Evolutionary conservation across 2,888 invertebrate species (phyloP).

Genomic region (Eupithecia vulgata): DNA sequence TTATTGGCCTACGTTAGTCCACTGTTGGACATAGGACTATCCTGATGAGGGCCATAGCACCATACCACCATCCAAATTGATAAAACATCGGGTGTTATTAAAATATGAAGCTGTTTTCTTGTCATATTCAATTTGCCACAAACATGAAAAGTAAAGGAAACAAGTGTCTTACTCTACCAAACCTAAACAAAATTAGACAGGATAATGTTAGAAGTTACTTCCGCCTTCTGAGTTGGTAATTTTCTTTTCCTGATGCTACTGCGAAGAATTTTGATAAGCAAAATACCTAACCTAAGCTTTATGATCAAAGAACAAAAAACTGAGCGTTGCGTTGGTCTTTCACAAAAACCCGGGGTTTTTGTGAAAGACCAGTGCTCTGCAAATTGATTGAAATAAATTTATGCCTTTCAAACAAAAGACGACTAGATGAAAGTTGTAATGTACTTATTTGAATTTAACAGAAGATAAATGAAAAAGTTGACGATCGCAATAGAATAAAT

Average conservation of each 20-base stretch:
- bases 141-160: conserved; percentile 4
- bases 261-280: not conserved
- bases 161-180: not conserved
- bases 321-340: not conserved
- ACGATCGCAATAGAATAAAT: not conserved
- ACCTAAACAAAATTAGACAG: not conserved
- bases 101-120: conserved; percentile 7
- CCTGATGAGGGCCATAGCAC: too few species aligned
- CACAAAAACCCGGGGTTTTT: too few species aligned
- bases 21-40: too few species aligned
- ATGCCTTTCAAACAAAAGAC: too few species aligned
- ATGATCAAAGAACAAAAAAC: not conserved
- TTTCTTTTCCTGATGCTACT: not conserved
- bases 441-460: too few species aligned
- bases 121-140: conserved; percentile 10
- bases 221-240: not conserved
- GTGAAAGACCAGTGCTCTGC: not conserved
- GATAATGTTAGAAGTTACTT: conserved; percentile 8
- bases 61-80: not conserved
- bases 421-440: too few species aligned
- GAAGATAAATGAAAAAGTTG: not conserved
- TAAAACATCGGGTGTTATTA: not conserved
- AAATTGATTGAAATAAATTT: not conserved
- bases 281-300: not conserved
- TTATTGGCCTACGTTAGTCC: too few species aligned